Percentiles rank a stretch among this genome's conserved stretches.
These are phyloP conservation scores for Elachura formosa DNA, from an alignment of 2,113 vertebrate species.

Conservation along the genomic window DNA sequence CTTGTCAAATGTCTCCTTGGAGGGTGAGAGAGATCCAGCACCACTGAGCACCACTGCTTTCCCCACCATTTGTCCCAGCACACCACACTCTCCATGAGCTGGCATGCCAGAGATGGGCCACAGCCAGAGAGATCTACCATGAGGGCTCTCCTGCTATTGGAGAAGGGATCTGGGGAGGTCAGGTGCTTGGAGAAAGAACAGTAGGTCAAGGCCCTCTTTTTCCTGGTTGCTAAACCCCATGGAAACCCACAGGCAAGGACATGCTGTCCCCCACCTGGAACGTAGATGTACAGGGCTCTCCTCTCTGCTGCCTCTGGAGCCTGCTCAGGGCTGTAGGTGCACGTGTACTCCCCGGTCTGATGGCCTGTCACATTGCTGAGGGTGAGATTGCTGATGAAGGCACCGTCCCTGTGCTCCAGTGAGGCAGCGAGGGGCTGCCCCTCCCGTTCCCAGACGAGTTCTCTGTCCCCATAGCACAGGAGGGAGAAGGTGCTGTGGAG, in stretches of 20 bases:
- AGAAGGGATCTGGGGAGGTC: neutral
- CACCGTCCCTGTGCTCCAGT: neutral
- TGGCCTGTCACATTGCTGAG: constrained; percentile 77
- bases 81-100: neutral
- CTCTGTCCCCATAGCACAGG: constrained; percentile 72
- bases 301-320: constrained; percentile 39
- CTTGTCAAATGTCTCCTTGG: neutral
- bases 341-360: constrained; percentile 85
- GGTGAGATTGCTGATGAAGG: constrained; percentile 72
- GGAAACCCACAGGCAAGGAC: neutral
- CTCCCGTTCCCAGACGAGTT: constrained; percentile 74
- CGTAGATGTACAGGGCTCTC: constrained; percentile 79
- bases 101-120: neutral
- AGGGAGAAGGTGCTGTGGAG: constrained; percentile 75
- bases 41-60: neutral
- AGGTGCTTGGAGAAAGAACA: neutral
- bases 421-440: neutral
- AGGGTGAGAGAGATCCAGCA: neutral
- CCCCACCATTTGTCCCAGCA: neutral
- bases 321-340: constrained; percentile 58
- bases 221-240: neutral
- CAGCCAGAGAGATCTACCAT: neutral
- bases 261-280: constrained; percentile 78
- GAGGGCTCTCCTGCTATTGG: neutral
- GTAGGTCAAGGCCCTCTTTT: neutral